Evolutionary conservation across 2,797 vertebrate genomes (phyloP).

Genomic region (Mormyrops boulengeri): DNA sequence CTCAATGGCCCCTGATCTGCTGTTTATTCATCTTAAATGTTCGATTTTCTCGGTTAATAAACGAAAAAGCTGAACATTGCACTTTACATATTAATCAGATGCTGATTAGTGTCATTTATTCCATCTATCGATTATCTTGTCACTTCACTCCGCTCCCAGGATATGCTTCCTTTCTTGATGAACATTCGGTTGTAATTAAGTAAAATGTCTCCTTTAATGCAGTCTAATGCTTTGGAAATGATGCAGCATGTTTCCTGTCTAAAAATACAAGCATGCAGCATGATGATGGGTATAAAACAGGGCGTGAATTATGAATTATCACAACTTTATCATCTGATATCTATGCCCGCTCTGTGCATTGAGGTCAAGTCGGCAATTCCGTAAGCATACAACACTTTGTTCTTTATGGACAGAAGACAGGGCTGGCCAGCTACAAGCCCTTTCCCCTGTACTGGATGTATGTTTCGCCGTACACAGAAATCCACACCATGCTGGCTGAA

Average conservation of each 20-base stretch:
- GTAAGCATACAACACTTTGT: neutral
- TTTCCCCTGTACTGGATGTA: neutral
- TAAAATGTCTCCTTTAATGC: neutral
- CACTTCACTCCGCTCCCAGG: neutral
- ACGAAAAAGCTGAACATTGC: neutral
- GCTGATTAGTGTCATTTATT: neutral
- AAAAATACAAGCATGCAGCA: neutral
- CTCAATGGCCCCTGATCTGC: neutral
- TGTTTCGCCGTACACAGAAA: neutral
- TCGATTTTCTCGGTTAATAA: neutral
- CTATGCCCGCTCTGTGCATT: neutral
- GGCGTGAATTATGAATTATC: neutral
- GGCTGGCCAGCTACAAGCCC: neutral
- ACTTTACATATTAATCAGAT: neutral
- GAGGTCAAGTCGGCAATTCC: neutral
- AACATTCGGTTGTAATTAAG: neutral
- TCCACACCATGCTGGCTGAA: neutral
- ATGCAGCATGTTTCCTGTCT: neutral
- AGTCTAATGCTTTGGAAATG: neutral
- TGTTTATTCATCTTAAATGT: neutral
- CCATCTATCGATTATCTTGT: neutral
- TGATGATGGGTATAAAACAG: neutral
- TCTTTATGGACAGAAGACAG: neutral
- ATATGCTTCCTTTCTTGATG: neutral
- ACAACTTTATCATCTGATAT: neutral